These are phyloP conservation scores for Platichthys stellatus DNA, from an alignment of 2,113 vertebrate species.

Conservation along the genomic window DNA sequence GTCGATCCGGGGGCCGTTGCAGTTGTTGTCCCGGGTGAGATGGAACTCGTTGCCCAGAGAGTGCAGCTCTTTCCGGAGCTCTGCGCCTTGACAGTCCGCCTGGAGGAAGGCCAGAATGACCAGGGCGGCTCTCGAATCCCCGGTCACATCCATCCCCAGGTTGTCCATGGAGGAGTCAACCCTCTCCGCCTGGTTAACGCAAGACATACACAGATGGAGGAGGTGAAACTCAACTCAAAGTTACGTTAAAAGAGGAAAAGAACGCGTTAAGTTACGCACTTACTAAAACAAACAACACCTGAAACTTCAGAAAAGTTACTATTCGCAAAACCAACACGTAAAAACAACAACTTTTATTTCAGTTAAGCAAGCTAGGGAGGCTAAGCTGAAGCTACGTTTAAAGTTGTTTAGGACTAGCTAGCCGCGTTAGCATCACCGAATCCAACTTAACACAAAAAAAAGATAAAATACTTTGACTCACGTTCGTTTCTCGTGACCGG, in stretches of 20 bases:
- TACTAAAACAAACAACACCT: no score
- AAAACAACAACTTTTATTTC: no score
- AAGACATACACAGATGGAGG: no score
- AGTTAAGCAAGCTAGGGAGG: not conserved
- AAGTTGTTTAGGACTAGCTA: not conserved
- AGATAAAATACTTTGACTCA: not conserved
- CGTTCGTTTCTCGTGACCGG: not conserved
- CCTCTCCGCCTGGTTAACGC: not conserved
- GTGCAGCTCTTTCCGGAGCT: conserved; percentile 40
- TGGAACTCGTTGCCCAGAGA: conserved; percentile 18
- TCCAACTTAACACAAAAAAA: not conserved
- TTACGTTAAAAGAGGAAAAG: no score
- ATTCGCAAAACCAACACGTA: no score
- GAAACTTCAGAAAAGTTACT: no score
- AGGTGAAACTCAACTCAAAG: no score
- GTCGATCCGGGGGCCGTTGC: not conserved
- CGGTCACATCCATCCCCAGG: not conserved
- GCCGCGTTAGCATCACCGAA: not conserved
- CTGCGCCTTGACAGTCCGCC: conserved; percentile 3
- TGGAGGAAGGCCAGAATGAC: conserved; percentile 76
- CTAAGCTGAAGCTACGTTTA: conserved; percentile 13
- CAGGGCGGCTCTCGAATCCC: conserved; percentile 15
- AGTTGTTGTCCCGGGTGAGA: not conserved
- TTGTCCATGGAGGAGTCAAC: conserved; percentile 52
- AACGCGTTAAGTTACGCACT: no score